These are phyloP conservation scores for Linnaemya tessellans DNA, from an alignment of 2,888 invertebrate genomes.

Conservation along the genomic window DNA sequence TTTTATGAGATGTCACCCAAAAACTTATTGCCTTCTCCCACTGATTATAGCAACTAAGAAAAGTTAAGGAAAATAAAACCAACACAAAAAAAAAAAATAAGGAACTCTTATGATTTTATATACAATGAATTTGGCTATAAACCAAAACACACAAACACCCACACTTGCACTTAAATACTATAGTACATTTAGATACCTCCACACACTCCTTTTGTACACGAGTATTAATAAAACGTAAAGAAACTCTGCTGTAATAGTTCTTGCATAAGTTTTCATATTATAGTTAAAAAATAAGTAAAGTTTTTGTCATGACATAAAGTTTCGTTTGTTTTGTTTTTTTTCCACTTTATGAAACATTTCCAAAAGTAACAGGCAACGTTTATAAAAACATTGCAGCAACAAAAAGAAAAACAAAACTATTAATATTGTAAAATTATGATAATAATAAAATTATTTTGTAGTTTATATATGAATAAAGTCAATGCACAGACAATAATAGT, in stretches of 20 bases:
- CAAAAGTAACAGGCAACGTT: conserved; percentile 34
- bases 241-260: conserved; percentile 54
- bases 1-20: conserved; percentile 65
- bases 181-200: background rate
- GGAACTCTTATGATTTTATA: conserved; percentile 46
- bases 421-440: conserved; percentile 74
- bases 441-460: conserved; percentile 74
- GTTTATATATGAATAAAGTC: conserved; percentile 65
- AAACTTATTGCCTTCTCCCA: conserved; percentile 62
- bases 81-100: background rate
- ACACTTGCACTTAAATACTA: background rate
- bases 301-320: conserved; percentile 68
- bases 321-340: conserved; percentile 12
- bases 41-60: conserved; percentile 39
- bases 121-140: conserved; percentile 70
- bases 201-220: background rate
- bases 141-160: conserved; percentile 29
- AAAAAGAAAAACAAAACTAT: conserved; percentile 53
- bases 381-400: conserved; percentile 17
- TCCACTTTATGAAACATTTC: conserved; percentile 29
- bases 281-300: conserved; percentile 56
- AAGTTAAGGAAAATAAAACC: conserved; percentile 27
- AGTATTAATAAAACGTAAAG: conserved; percentile 32
- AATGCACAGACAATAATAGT: conserved; percentile 66
- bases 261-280: conserved; percentile 70